phyloP scores from a whole-genome alignment of 2,797 vertebrate species.

The Malacoctenus gilli region DNA sequence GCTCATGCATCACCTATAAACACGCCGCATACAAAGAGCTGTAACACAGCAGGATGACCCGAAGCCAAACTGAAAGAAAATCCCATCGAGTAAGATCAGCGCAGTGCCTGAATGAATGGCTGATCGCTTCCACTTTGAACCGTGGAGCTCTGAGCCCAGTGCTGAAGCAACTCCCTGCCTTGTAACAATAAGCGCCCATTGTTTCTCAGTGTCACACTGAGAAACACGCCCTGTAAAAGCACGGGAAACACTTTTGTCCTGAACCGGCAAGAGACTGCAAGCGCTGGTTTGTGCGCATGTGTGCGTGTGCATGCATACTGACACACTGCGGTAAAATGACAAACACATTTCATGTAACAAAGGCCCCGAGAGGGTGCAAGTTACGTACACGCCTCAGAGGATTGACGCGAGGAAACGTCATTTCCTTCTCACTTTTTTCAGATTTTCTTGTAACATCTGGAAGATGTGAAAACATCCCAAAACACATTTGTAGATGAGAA shows the following conservation, averaged over 20 bases:
- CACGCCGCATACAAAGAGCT: no score
- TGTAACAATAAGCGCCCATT: conserved; percentile 76
- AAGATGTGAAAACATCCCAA: background rate
- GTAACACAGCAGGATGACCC: no score
- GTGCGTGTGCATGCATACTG: conserved; percentile 5
- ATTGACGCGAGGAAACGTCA: conserved; percentile 19
- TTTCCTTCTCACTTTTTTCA: conserved; percentile 6
- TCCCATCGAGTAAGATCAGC: no score
- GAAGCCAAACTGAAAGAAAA: no score
- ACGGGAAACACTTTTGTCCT: no score
- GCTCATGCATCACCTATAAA: no score
- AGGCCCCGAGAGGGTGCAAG: conserved; percentile 8
- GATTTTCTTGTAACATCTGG: background rate
- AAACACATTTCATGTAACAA: conserved; percentile 25
- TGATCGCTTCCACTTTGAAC: no score
- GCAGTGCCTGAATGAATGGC: no score
- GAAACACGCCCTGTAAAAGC: conserved; percentile 74
- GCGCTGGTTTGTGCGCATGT: conserved; percentile 40
- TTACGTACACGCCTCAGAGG: conserved; percentile 15
- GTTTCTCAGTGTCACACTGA: conserved; percentile 58
- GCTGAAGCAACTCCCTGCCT: conserved; percentile 52
- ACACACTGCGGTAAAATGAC: conserved; percentile 16
- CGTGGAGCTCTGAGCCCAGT: conserved; percentile 2
- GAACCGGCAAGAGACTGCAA: no score
- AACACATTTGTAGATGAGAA: no score